Conservation (phyloP, 2,113 vertebrate species). For the Tylochromis polylepis region DNA sequence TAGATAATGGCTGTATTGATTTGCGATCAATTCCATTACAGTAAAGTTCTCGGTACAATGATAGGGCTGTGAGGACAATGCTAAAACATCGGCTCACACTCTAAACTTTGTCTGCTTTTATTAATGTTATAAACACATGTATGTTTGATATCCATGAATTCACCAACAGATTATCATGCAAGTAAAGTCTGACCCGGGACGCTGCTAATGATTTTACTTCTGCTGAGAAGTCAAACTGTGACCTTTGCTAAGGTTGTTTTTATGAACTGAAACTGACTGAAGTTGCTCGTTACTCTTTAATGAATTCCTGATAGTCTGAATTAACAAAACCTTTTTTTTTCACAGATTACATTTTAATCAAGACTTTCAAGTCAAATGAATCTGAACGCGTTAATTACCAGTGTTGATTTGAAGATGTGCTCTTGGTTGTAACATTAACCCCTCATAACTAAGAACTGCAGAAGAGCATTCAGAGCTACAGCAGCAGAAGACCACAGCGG, state of each 20-base stretch:
- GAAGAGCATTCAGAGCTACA: not conserved
- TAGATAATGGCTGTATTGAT: constrained; percentile 48
- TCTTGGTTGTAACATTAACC: not conserved
- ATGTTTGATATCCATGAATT: not conserved
- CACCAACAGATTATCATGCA: not conserved
- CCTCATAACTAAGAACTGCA: not conserved
- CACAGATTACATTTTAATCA: not conserved
- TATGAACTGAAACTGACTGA: not conserved
- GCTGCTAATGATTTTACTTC: not conserved
- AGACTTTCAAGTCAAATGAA: not conserved
- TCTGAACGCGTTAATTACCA: accelerated
- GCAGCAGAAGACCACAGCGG: not conserved
- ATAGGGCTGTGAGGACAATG: not conserved
- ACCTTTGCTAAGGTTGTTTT: not conserved
- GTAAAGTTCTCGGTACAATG: not conserved
- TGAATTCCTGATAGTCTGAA: not conserved
- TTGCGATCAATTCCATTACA: constrained; percentile 3
- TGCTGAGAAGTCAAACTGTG: not conserved
- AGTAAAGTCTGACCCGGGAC: not conserved
- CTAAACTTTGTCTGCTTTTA: not conserved
- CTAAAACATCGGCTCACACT: not conserved
- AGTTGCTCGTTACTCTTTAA: not conserved
- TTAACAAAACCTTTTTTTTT: not conserved
- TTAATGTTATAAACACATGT: not conserved
- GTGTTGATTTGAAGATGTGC: not conserved